These are phyloP conservation scores for Xyrauchen texanus DNA, from an alignment of 2,113 vertebrate genomes.

Conservation along the genomic window DNA sequence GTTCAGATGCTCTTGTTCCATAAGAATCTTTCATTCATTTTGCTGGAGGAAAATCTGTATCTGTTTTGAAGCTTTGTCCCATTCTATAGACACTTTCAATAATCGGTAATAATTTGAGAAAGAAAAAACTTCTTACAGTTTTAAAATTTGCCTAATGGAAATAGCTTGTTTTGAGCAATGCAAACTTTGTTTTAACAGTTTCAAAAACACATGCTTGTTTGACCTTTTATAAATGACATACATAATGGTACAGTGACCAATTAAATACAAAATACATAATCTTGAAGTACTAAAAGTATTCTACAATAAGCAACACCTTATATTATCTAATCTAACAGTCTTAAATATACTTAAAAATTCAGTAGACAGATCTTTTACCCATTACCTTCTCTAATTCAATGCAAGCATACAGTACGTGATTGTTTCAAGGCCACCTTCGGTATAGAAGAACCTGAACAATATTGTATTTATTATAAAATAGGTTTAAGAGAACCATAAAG, in stretches of 20 bases:
- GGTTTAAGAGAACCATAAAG: constrained; percentile 20
- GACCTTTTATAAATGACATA: constrained; percentile 19
- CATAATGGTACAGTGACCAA: not conserved
- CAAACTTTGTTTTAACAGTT: not conserved
- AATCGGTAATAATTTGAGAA: too few species aligned
- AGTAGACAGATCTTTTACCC: not conserved
- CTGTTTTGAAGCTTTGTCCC: too few species aligned
- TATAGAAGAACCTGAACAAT: not conserved
- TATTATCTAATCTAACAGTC: not conserved
- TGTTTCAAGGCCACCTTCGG: not conserved
- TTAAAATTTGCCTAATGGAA: too few species aligned
- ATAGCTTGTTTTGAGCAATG: too few species aligned
- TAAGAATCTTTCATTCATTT: not conserved
- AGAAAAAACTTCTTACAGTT: too few species aligned
- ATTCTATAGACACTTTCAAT: too few species aligned
- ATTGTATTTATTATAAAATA: not conserved
- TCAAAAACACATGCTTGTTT: constrained; percentile 3
- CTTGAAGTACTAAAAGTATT: not conserved
- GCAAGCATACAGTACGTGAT: not conserved
- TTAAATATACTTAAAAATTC: constrained; percentile 31
- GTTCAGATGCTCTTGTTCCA: constrained; percentile 12
- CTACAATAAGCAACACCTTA: not conserved
- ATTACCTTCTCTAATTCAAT: constrained; percentile 14
- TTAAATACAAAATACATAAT: constrained; percentile 19
- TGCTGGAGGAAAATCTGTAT: not conserved